phyloP scores from a whole-genome alignment of 1,140 invertebrate species.

The Drosophila nannoptera region DNA sequence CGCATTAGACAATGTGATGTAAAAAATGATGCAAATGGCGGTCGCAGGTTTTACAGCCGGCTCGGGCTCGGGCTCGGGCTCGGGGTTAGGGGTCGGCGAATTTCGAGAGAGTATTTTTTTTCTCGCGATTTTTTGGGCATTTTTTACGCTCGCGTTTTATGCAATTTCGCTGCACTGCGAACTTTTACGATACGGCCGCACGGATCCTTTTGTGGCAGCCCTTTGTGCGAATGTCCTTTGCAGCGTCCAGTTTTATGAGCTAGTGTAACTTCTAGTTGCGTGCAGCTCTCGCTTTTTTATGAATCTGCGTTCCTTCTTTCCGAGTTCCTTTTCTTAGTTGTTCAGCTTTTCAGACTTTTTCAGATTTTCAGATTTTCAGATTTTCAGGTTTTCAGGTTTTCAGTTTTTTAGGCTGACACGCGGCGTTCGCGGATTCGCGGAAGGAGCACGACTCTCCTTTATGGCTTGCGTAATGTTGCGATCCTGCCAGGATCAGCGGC shows the following conservation, averaged over 20 bases:
- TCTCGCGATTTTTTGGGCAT: constrained; percentile 23
- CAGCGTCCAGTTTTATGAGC: constrained; percentile 22
- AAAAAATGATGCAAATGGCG: constrained; percentile 20
- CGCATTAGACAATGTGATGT: background rate
- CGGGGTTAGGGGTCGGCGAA: constrained; percentile 32
- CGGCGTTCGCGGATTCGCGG: constrained; percentile 53
- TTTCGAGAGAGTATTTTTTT: constrained; percentile 4
- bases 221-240: constrained; percentile 32
- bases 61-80: too few relatives aligned
- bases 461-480: constrained; percentile 58
- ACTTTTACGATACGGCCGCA: constrained; percentile 22
- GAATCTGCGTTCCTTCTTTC: background rate
- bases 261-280: constrained; percentile 71
- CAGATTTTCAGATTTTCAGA: too few relatives aligned
- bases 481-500: background rate
- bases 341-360: constrained; percentile 53
- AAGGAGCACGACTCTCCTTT: constrained; percentile 42
- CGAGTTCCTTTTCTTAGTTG: background rate
- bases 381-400: background rate
- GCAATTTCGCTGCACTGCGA: constrained; percentile 21
- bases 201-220: constrained; percentile 36
- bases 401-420: constrained; percentile 73
- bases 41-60: constrained; percentile 29
- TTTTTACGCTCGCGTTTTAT: constrained; percentile 48
- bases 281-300: constrained; percentile 42